Evolutionary conservation across 2,113 vertebrate species (phyloP), one percentile per base, ranked within the genome.

Genomic region (Irena cyanogastra): DNA sequence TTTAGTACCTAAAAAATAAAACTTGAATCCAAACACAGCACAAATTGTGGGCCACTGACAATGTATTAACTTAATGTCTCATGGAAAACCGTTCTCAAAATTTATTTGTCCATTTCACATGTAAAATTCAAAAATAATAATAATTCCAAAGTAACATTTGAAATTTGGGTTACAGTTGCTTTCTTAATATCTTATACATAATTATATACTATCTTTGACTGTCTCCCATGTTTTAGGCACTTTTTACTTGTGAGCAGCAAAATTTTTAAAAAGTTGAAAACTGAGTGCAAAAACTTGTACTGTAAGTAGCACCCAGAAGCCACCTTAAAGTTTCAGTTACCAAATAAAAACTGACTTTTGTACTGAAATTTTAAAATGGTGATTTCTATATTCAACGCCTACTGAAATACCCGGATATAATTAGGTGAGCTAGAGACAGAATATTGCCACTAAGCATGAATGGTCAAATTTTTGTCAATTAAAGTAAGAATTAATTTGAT

Each of bases 11-110:
- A 13, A 87, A 68, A 76, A 64, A 24, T 49, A 53, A 53, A 53
- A 35, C 17, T 11, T 44, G 16, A 76, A 80, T 15, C 2, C 15
- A n/a, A 18, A 27, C 0, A 0, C 15, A 33, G 27, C 1, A 1
- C 13, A 83, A 72, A 65, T 0, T 41, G 3, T 56, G 9, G 9
- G 7, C 33, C 7, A 3, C 10, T 21, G 4, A 39, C 7, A 24
- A 65, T 22, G 4, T 26, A 26, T 24, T 50, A 33, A 37, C 20
- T 33, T 66, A 50, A n/a, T 19, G 7, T 4, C 3, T 68, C 13
- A 31, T 8, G n/a, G 31, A 68, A 87, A 16, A 47, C 6, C 4
- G 17, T 57, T 82, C 8, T 44, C 26, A 41, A 57, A 50, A 10
- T 30, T 76, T 2, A 20, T 87, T 47, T 75, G 4, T 82, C 45